Evolutionary conservation across 1,140 invertebrate genomes (phyloP).

Genomic region (Eupeodes corollae): DNA sequence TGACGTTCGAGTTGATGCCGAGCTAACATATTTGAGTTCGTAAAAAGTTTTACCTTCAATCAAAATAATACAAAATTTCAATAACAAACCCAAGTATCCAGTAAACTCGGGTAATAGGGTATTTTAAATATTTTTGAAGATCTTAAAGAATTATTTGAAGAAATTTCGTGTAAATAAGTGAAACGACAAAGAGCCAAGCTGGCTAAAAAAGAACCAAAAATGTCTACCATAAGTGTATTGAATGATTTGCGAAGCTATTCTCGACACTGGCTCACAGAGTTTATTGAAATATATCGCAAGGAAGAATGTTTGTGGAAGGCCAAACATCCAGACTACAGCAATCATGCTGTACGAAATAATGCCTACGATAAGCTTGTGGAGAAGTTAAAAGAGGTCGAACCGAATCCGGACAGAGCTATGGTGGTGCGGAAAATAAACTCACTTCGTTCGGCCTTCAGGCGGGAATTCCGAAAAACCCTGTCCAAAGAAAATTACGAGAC

Average conservation of each 20-base stretch:
- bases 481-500: constrained; percentile 30
- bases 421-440: constrained; percentile 35
- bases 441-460: constrained; percentile 26
- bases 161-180: neutral
- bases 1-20: too few relatives aligned
- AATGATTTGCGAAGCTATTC: constrained; percentile 30
- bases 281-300: constrained; percentile 33
- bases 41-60: too few relatives aligned
- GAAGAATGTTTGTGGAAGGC: constrained; percentile 37
- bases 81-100: too few relatives aligned
- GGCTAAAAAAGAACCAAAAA: constrained; percentile 1
- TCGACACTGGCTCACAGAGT: constrained; percentile 33
- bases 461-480: constrained; percentile 26
- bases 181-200: constrained; percentile 1
- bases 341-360: constrained; percentile 27
- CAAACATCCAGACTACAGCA: constrained; percentile 35
- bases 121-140: too few relatives aligned
- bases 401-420: constrained; percentile 32
- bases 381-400: constrained; percentile 33
- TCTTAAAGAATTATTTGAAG: neutral
- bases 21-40: too few relatives aligned
- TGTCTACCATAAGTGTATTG: constrained; percentile 14
- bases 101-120: too few relatives aligned
- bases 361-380: constrained; percentile 32
- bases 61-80: too few relatives aligned